Percentiles rank a stretch among this genome's conserved stretches.
phyloP scores from a whole-genome alignment of 1,140 invertebrate species.

The Prorops nasuta region DNA sequence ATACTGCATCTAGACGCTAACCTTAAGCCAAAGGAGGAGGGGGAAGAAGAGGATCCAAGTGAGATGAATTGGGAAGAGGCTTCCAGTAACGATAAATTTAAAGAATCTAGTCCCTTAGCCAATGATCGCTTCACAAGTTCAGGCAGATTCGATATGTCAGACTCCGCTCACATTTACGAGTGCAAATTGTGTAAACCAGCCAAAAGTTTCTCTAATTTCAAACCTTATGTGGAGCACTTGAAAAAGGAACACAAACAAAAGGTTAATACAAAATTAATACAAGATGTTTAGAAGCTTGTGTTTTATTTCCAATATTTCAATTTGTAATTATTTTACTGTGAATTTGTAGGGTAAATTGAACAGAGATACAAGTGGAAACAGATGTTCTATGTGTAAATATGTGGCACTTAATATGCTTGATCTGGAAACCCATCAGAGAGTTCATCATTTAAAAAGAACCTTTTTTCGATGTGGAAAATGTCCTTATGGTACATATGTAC shows the following conservation, averaged over 20 bases:
- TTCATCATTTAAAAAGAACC: conserved; percentile 57
- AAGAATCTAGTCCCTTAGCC: too few relatives aligned
- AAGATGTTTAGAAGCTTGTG: neutral
- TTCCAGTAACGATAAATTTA: neutral
- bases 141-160: too few relatives aligned
- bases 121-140: too few relatives aligned
- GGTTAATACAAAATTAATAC: conserved; percentile 34
- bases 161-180: conserved; percentile 33
- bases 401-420: conserved; percentile 31
- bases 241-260: conserved; percentile 62
- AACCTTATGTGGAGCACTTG: conserved; percentile 63
- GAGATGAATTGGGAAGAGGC: conserved; percentile 5
- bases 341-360: neutral
- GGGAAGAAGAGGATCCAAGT: conserved; percentile 16
- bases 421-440: conserved; percentile 45
- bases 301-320: neutral
- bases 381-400: conserved; percentile 26
- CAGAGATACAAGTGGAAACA: conserved; percentile 8
- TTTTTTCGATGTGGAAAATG: conserved; percentile 88
- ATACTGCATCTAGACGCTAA: conserved; percentile 19
- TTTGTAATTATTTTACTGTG: neutral
- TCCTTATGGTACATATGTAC: conserved; percentile 86
- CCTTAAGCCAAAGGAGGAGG: conserved; percentile 22
- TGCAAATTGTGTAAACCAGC: conserved; percentile 39
- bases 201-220: conserved; percentile 55